Base-by-base conservation (phyloP, 2,888 invertebrate species). In the Achlya flavicornis region DNA sequence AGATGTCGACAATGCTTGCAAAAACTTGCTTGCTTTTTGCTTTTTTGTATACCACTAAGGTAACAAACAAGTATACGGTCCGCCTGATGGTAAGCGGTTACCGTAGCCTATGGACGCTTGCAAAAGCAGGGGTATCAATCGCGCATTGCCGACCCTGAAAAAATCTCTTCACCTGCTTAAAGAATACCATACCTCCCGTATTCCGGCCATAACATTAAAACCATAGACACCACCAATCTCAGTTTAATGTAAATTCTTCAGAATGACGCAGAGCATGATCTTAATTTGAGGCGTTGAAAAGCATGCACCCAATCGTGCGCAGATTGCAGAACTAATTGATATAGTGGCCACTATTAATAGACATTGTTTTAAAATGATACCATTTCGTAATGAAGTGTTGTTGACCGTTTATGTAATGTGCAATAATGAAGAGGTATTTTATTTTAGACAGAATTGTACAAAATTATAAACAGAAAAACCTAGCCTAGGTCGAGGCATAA, bases 241-340 rank as follows among this genome's bases (percentile, higher is more conserved):
- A n/a, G 53, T 53, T 19, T 19, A 53, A 53, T 53, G 19, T 6
- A 19, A 19, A 53, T 53, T n/a, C 53, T 19, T 53, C 16, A 48
- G 16, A 19, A 53, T 53, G 53, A 53, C 53, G 53, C 53, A 53
- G 53, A 7, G 53, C 53, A 10, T 19, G 53, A 48, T 1, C 19
- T 14, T 53, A 53, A 53, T 53, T 53, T 19, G 7, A 33, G 33
- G 32, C 32, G 58, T 60, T 41, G 16, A 41, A 41, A 60, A 12
- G 41, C 58, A 38, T n/a, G 41, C 19, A 10, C n/a, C 19, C 19
- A 53, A 53, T 19, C 4, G 6, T 41, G 60, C 41, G 41, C 41
- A 33, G 60, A 60, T 60, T 60, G 60, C 60, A 60, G 38, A 16
- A 41, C 26, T 60, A 60, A 60, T 60, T 41, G 41, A 60, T 43